These are phyloP conservation scores for Ictidomys tridecemlineatus DNA, from an alignment of 2,113 vertebrate species.

Conservation along the genomic window DNA sequence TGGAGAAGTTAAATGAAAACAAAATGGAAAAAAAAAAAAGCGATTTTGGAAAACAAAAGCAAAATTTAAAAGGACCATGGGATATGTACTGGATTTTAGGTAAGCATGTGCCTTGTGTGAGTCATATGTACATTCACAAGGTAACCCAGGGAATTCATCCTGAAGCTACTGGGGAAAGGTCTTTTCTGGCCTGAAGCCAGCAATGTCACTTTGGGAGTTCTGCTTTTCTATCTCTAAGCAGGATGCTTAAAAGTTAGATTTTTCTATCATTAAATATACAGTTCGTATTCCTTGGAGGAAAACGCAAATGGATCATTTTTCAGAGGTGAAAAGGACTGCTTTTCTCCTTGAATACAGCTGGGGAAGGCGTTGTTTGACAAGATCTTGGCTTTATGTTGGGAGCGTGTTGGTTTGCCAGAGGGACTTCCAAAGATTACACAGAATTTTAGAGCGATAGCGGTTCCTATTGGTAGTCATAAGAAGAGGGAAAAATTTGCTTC, in stretches of 20 bases:
- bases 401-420: constrained; percentile 51
- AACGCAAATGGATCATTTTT: constrained; percentile 34
- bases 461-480: not conserved
- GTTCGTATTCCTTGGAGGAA: not conserved
- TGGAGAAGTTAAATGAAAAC: not conserved
- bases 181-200: not conserved
- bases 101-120: not conserved
- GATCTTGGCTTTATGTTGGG: constrained; percentile 37
- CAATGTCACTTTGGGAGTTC: not conserved
- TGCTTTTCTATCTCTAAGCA: not conserved
- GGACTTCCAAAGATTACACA: constrained; percentile 44
- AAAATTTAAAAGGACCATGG: not conserved
- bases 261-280: constrained; percentile 16
- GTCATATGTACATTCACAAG: not conserved
- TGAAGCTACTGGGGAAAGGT: not conserved
- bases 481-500: constrained; percentile 43
- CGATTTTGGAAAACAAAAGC: not conserved
- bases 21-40: not conserved
- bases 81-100: not conserved
- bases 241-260: not conserved
- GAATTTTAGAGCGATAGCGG: not conserved
- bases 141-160: not conserved
- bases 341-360: not conserved
- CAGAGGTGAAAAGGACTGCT: not conserved
- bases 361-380: constrained; percentile 15